A percentile compares a stretch with the other conserved stretches of the same genome.
Evolutionary conservation across 1,140 invertebrate genomes (phyloP).

Genomic region (Eurosta solidaginis): DNA sequence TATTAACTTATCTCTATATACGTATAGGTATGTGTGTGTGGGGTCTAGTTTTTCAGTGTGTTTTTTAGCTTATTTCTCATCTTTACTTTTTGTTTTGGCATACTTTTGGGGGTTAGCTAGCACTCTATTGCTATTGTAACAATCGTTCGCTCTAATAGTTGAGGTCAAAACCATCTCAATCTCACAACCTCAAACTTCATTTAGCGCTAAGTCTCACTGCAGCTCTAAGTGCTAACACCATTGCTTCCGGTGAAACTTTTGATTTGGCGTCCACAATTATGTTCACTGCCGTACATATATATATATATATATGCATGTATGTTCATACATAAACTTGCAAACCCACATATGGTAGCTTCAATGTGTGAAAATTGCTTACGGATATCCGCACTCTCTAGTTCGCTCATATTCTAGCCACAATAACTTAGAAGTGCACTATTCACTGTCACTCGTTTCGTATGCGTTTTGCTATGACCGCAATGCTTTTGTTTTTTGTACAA

Average conservation of each 20-base stretch:
- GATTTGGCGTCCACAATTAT: conserved; percentile 14
- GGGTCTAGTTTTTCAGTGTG: not conserved
- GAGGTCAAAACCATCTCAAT: not conserved
- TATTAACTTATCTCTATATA: not conserved
- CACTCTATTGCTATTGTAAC: not conserved
- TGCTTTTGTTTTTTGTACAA: conserved; percentile 7
- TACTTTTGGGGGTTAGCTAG: not conserved
- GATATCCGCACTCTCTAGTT: not conserved
- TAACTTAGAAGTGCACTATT: not conserved
- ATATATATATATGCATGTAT: not conserved
- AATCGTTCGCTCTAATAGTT: too few species aligned
- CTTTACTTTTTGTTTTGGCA: not conserved
- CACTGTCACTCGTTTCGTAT: not conserved
- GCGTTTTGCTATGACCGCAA: not conserved
- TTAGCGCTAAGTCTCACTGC: not conserved
- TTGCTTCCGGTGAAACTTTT: conserved; percentile 21
- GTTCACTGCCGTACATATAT: not conserved
- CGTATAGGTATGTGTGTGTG: not conserved
- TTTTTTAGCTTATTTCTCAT: not conserved
- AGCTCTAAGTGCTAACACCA: conserved; percentile 10
- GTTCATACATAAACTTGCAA: too few species aligned
- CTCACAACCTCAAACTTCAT: conserved; percentile 16
- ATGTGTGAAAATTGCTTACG: conserved; percentile 25
- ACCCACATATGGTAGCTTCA: too few species aligned
- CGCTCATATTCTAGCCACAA: not conserved